These are phyloP conservation scores for Poecile montanus DNA, from an alignment of 2,797 vertebrate genomes.

Conservation along the genomic window DNA sequence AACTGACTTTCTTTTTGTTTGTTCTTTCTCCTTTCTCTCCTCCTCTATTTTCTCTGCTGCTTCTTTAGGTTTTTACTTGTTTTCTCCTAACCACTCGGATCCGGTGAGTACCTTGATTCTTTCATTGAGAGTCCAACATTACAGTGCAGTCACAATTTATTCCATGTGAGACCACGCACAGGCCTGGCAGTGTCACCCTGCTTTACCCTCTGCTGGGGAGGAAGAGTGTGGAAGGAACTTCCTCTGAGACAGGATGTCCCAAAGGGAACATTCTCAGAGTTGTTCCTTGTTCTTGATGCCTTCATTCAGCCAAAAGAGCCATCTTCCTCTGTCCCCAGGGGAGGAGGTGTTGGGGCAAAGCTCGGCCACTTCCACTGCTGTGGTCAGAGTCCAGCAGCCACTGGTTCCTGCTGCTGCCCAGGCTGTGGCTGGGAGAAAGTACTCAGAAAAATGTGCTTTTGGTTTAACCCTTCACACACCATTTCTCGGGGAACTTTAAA, in stretches of 20 bases:
- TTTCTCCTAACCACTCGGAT: slow-evolving; percentile 90
- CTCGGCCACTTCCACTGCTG: fast-evolving
- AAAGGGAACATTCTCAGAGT: not conserved
- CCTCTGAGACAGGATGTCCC: not conserved
- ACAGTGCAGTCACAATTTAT: not conserved
- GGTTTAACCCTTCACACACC: not conserved
- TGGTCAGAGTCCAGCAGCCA: not conserved
- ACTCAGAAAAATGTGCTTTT: not conserved
- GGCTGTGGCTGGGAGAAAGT: not conserved
- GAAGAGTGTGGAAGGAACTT: not conserved
- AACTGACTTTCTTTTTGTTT: not conserved
- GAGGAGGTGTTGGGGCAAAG: not conserved
- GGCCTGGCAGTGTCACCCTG: not conserved
- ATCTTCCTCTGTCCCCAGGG: not conserved
- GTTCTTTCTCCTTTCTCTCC: not conserved
- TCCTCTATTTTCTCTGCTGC: not conserved
- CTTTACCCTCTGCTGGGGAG: not conserved
- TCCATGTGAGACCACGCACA: not conserved
- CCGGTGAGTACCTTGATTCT: slow-evolving; percentile 80
- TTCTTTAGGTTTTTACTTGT: slow-evolving; percentile 91
- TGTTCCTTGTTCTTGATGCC: not conserved
- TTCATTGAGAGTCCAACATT: not conserved
- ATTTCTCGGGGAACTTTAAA: not conserved
- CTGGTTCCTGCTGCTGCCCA: not conserved
- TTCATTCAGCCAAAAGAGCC: not conserved